Percentiles rank a stretch among this genome's conserved stretches.
Evolutionary conservation across 2,797 vertebrate genomes (phyloP).

Genomic region (Acanthis flammea): DNA sequence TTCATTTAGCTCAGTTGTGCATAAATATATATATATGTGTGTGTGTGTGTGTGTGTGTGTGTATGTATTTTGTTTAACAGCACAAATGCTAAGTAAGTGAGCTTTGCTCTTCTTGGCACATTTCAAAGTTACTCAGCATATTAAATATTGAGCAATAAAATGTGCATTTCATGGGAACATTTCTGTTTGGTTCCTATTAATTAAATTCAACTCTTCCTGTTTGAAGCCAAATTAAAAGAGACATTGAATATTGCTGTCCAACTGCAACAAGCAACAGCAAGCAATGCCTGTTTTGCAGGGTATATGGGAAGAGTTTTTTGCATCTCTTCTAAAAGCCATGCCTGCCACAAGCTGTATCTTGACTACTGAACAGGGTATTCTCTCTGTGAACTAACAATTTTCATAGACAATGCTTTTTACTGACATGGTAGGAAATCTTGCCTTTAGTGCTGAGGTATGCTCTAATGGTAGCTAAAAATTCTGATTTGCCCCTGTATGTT

Average conservation of each 20-base stretch:
- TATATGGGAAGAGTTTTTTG: not conserved
- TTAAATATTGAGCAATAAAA: constrained; percentile 22
- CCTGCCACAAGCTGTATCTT: not conserved
- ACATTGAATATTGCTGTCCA: not conserved
- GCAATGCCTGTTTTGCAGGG: not conserved
- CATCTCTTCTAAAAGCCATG: not conserved
- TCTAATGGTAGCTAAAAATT: not conserved
- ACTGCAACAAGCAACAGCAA: not conserved
- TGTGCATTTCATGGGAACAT: not conserved
- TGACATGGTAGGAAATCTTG: not conserved
- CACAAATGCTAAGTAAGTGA: not conserved
- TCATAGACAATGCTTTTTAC: not conserved
- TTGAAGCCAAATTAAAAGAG: not conserved
- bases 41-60: too few species aligned
- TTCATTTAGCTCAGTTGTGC: not conserved
- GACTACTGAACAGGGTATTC: not conserved
- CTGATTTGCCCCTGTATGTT: not conserved
- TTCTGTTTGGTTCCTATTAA: not conserved
- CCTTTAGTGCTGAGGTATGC: not conserved
- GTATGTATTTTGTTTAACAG: not conserved
- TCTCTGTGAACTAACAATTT: not conserved
- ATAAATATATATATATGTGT: not conserved
- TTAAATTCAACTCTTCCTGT: not conserved
- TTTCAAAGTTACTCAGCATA: not conserved
- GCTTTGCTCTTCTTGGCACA: not conserved